phyloP scores from a whole-genome alignment of 2,113 vertebrate genomes.

The Silurus asotus region DNA sequence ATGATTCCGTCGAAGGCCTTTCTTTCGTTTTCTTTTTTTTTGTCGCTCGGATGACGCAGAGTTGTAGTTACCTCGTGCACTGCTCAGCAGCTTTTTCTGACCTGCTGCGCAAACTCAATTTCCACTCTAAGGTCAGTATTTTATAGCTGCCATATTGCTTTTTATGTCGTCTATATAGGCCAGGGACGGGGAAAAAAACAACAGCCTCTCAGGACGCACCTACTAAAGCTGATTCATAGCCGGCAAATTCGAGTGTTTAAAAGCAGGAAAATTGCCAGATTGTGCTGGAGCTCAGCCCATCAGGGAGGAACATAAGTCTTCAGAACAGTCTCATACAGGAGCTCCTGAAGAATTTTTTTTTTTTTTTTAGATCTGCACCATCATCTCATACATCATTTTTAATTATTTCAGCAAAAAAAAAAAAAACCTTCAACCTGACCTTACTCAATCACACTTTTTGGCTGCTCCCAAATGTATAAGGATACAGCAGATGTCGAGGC shows the following conservation, averaged over 20 bases:
- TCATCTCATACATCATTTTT: neutral
- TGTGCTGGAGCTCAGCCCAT: neutral
- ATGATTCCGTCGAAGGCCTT: constrained; percentile 33
- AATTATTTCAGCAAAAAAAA: neutral
- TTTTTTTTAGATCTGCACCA: neutral
- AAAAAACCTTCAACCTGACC: neutral
- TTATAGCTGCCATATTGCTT: constrained; percentile 12
- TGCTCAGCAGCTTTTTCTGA: constrained; percentile 33
- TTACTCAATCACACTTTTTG: neutral
- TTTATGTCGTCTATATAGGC: constrained; percentile 10
- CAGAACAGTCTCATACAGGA: neutral
- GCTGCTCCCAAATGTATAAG: neutral
- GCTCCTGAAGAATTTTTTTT: neutral
- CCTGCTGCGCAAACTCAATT: constrained; percentile 20
- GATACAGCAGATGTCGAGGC: neutral
- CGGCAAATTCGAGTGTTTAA: neutral
- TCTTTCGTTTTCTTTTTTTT: neutral
- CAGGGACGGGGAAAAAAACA: neutral
- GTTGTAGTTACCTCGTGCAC: constrained; percentile 3
- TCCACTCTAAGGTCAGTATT: constrained; percentile 24
- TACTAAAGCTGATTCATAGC: constrained; percentile 14
- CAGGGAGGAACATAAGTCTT: neutral
- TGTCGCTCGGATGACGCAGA: neutral
- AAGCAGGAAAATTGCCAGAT: neutral
- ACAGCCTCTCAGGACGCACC: neutral